A percentile compares a stretch with the other conserved stretches of the same genome.
These are phyloP conservation scores for Sesia apiformis DNA, from an alignment of 2,888 invertebrate species.

Conservation along the genomic window DNA sequence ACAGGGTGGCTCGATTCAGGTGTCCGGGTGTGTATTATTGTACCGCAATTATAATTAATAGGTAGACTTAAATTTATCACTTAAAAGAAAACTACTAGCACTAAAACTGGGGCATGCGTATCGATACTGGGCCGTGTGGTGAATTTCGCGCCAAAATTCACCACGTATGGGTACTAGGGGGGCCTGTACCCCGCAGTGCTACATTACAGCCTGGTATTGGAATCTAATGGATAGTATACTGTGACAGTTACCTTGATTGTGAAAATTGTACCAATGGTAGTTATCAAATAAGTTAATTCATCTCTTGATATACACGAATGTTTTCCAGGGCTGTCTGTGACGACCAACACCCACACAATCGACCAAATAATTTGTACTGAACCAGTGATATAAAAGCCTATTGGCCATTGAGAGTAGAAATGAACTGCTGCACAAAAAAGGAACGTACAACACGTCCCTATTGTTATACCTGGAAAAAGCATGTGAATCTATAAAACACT, in stretches of 20 bases:
- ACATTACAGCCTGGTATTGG: no score
- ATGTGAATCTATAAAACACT: neutral
- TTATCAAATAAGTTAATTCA: constrained; percentile 75
- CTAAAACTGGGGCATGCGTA: no score
- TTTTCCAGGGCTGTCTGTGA: constrained; percentile 76
- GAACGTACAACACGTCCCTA: constrained; percentile 79
- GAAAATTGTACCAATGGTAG: constrained; percentile 66
- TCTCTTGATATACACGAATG: constrained; percentile 75
- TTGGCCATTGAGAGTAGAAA: constrained; percentile 76
- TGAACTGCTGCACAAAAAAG: constrained; percentile 78
- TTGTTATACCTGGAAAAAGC: constrained; percentile 42
- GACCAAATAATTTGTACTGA: constrained; percentile 69
- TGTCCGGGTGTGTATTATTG: no score
- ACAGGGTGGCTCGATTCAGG: no score
- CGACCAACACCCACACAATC: constrained; percentile 69
- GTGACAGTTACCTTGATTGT: constrained; percentile 42
- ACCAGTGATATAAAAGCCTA: constrained; percentile 78
- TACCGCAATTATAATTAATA: no score
- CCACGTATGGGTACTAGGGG: no score
- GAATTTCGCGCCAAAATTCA: no score
- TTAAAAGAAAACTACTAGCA: no score
- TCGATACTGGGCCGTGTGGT: no score
- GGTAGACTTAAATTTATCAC: no score
- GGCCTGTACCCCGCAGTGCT: no score
- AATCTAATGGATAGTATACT: no score